Evolutionary conservation across 2,113 vertebrate species (phyloP).

Genomic region (Ophiodon elongatus): DNA sequence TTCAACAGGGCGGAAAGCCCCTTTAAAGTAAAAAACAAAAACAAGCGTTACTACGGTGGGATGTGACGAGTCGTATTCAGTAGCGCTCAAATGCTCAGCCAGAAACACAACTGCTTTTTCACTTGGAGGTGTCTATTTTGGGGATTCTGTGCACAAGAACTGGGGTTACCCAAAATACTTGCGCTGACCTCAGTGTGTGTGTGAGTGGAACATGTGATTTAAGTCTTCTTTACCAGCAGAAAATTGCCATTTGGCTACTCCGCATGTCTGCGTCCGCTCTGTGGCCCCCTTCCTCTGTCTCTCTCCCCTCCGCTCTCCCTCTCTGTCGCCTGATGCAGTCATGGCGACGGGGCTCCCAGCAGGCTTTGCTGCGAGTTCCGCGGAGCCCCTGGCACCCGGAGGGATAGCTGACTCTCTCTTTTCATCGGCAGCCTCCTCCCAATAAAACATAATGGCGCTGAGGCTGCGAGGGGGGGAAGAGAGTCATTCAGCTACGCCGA

Average conservation of each 20-base stretch:
- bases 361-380: constrained; percentile 39
- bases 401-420: constrained; percentile 43
- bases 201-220: constrained; percentile 69
- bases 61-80: neutral
- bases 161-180: constrained; percentile 52
- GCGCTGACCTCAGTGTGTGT: constrained; percentile 27
- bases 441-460: constrained; percentile 60
- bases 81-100: neutral
- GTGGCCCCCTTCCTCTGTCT: constrained; percentile 6
- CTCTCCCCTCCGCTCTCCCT: neutral
- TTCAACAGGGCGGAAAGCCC: neutral
- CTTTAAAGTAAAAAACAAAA: neutral
- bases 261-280: constrained; percentile 40
- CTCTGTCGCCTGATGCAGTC: neutral
- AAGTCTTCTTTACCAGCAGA: constrained; percentile 50
- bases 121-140: constrained; percentile 34
- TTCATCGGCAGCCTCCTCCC: constrained; percentile 47
- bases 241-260: constrained; percentile 58
- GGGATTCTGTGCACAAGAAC: neutral
- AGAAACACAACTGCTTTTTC: constrained; percentile 18
- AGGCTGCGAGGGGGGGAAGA: constrained; percentile 32
- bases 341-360: constrained; percentile 43
- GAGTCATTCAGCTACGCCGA: constrained; percentile 51
- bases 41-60: neutral
- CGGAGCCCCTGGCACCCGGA: constrained; percentile 9